These are phyloP conservation scores for Ailuropoda melanoleuca DNA, from an alignment of 2,113 vertebrate species.

Conservation along the genomic window DNA sequence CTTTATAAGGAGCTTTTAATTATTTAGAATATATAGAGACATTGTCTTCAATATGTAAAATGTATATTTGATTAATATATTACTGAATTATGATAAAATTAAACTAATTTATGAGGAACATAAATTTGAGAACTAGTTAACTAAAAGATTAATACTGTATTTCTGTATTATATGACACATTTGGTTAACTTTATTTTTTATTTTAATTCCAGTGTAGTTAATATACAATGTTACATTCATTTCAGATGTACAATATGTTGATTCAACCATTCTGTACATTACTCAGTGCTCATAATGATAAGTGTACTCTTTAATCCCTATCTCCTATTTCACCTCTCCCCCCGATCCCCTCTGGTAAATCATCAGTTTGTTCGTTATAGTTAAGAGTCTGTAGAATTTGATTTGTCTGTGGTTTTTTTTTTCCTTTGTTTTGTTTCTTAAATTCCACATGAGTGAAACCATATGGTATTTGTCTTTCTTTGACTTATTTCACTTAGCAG, in stretches of 20 bases:
- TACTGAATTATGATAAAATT: background rate
- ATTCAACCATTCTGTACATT: background rate
- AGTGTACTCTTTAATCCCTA: background rate
- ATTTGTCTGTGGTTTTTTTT: background rate
- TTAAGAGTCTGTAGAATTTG: background rate
- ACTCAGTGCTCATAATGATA: background rate
- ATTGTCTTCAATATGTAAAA: background rate
- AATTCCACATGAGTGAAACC: background rate
- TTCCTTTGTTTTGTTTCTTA: background rate
- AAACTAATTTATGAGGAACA: background rate
- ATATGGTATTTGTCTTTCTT: background rate
- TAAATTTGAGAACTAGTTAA: background rate
- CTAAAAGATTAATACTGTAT: background rate
- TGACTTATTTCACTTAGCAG: background rate
- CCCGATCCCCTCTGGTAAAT: background rate
- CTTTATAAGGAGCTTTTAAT: background rate
- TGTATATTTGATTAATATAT: constrained; percentile 18
- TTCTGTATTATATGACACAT: background rate
- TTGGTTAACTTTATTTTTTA: background rate
- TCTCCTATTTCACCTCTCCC: background rate
- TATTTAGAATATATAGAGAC: background rate
- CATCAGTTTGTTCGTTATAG: background rate
- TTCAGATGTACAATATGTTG: background rate
- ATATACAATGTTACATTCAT: background rate
- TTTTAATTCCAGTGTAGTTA: background rate